Conservation (phyloP, 2,113 vertebrate species). For the Carettochelys insculpta region DNA sequence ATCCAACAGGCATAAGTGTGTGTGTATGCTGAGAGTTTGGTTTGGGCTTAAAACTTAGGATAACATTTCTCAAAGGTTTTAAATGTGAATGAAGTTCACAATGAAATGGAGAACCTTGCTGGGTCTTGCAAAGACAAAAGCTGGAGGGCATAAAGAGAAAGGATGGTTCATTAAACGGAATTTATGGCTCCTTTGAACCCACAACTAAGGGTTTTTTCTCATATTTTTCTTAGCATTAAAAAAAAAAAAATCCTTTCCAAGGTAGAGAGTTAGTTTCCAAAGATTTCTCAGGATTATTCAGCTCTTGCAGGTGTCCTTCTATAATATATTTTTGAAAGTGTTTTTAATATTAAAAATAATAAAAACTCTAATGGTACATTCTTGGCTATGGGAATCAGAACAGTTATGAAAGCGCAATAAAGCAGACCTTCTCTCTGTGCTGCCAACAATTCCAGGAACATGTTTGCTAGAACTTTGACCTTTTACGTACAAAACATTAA, state of each 20-base stretch:
- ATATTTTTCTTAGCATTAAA: neutral
- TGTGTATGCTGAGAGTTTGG: neutral
- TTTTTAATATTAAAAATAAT: conserved; percentile 68
- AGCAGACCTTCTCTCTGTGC: conserved; percentile 45
- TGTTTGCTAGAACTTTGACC: conserved; percentile 70
- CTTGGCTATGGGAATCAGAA: conserved; percentile 57
- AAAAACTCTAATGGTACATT: conserved; percentile 45
- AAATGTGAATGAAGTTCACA: neutral
- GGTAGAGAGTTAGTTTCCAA: neutral
- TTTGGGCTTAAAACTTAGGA: neutral
- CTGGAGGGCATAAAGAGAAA: conserved; percentile 6
- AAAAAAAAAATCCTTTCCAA: conserved; percentile 4
- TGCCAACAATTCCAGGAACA: conserved; percentile 68
- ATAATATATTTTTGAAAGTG: conserved; percentile 31
- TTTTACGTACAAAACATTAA: conserved; percentile 64
- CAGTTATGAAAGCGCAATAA: conserved; percentile 65
- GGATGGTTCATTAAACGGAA: neutral
- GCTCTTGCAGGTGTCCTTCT: conserved; percentile 62
- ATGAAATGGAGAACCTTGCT: neutral
- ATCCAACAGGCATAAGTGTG: neutral
- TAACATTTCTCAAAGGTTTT: neutral
- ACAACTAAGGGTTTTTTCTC: neutral
- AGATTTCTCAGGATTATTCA: conserved; percentile 1
- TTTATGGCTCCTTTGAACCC: neutral
- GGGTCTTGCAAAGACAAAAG: conserved; percentile 24